Conservation (phyloP, 2,888 invertebrate genomes). For the Lysandra coridon region DNA sequence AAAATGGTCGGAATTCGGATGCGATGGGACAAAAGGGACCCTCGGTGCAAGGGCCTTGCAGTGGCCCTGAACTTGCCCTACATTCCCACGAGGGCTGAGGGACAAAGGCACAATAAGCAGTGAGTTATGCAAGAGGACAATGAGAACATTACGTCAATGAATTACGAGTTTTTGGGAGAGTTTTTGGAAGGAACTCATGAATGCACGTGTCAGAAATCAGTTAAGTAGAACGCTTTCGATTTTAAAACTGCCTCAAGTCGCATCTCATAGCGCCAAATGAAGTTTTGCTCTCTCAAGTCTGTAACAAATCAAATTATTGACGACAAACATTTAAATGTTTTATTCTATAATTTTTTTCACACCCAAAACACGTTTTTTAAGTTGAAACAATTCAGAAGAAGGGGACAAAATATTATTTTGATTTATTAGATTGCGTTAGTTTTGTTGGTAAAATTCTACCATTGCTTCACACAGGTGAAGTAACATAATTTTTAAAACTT, state of each 20-base stretch:
- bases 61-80: conserved; percentile 72
- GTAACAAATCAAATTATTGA: too few species aligned
- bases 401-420: too few species aligned
- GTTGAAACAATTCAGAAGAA: too few species aligned
- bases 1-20: background rate
- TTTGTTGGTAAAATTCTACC: too few species aligned
- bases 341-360: too few species aligned
- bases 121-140: conserved; percentile 40
- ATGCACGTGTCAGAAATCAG: background rate
- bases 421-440: too few species aligned
- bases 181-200: background rate
- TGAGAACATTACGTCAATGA: conserved; percentile 7
- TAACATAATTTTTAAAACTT: background rate
- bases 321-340: too few species aligned
- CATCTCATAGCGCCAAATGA: too few species aligned
- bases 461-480: background rate
- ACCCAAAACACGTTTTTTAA: too few species aligned
- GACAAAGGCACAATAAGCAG: conserved; percentile 52
- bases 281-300: too few species aligned
- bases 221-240: too few species aligned
- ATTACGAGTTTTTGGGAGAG: background rate
- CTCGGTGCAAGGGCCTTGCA: conserved; percentile 46
- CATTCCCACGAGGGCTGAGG: conserved; percentile 66
- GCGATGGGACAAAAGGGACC: conserved; percentile 37
- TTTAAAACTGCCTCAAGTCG: too few species aligned